phyloP scores from a whole-genome alignment of 2,888 invertebrate species.

The Pteria penguin region DNA sequence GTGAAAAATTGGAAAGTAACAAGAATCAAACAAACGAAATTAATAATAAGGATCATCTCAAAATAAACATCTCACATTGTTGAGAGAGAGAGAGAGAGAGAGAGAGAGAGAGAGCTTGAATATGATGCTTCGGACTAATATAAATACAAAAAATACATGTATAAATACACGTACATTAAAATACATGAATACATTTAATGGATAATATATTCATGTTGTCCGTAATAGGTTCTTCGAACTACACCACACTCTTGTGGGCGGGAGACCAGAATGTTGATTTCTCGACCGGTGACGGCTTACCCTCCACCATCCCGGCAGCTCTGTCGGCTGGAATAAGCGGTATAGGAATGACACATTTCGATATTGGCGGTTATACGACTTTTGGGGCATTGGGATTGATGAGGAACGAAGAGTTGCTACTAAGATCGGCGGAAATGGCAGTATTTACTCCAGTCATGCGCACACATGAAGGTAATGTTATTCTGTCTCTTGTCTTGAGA shows the following conservation, averaged over 20 bases:
- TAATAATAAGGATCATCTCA: too few species aligned
- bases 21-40: too few species aligned
- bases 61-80: too few species aligned
- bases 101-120: conserved; percentile 3
- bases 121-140: too few species aligned
- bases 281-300: conserved; percentile 68
- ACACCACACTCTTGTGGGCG: conserved; percentile 73
- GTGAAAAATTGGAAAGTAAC: too few species aligned
- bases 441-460: conserved; percentile 74
- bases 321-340: conserved; percentile 71
- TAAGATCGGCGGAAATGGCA: conserved; percentile 73
- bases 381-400: conserved; percentile 55
- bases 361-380: conserved; percentile 76
- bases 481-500: too few species aligned
- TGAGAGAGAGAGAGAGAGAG: conserved; percentile 17
- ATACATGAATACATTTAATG: too few species aligned
- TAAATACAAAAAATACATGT: too few species aligned
- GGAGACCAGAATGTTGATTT: conserved; percentile 78
- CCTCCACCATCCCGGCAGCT: conserved; percentile 71
- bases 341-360: conserved; percentile 74
- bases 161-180: too few species aligned
- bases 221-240: conserved; percentile 70
- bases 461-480: conserved; percentile 74
- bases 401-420: conserved; percentile 67
- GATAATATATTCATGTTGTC: too few species aligned